Evolutionary conservation across 2,888 invertebrate species (phyloP).

Genomic region (Calliopum simillimum): DNA sequence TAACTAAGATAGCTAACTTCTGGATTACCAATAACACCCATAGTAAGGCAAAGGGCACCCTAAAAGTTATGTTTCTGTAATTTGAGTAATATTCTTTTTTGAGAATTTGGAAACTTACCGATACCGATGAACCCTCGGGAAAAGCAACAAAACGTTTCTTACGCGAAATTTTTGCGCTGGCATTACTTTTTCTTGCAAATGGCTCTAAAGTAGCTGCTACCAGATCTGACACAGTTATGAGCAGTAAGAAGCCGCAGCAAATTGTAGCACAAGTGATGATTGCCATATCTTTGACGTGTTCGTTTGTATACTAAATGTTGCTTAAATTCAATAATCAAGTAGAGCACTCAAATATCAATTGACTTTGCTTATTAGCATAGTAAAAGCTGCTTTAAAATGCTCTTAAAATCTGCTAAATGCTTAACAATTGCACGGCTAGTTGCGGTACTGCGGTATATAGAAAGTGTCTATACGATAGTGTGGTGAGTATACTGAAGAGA

Average conservation of each 20-base stretch:
- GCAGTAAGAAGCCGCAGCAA: neutral
- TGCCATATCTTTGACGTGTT: neutral
- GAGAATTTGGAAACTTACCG: slow-evolving; percentile 61
- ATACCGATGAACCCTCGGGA: slow-evolving; percentile 71
- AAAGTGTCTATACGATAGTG: too few species aligned
- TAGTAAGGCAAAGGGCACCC: slow-evolving; percentile 74
- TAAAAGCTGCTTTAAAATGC: too few species aligned
- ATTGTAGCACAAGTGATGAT: slow-evolving; percentile 20
- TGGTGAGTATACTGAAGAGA: too few species aligned
- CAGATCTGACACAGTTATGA: too few species aligned
- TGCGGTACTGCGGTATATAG: too few species aligned
- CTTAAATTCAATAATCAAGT: neutral
- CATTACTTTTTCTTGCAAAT: neutral
- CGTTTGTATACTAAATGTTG: neutral
- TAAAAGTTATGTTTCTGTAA: slow-evolving; percentile 37
- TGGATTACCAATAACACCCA: slow-evolving; percentile 72
- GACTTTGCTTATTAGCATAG: neutral
- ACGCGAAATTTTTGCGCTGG: slow-evolving; percentile 48
- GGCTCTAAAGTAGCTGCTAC: too few species aligned
- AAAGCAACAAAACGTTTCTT: slow-evolving; percentile 70
- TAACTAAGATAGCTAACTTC: slow-evolving; percentile 72
- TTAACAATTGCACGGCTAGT: too few species aligned
- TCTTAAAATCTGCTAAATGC: too few species aligned
- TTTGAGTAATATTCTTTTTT: neutral
- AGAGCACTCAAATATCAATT: neutral